Base-by-base conservation (phyloP, 2,797 vertebrate genomes). In the Esox lucius region DNA sequence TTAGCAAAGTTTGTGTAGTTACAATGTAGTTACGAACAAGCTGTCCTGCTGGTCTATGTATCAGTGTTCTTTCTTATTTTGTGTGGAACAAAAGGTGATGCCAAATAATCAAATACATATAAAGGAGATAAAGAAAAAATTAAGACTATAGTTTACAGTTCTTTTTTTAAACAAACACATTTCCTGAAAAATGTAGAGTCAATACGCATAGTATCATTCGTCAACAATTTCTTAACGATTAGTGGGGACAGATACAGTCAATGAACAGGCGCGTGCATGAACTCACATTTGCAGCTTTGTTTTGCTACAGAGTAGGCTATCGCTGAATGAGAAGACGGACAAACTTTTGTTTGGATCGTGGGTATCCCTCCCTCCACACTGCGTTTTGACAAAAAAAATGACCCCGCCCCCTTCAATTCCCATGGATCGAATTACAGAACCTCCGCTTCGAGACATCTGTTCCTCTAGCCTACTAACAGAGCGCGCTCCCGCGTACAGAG, bases 371-470 rank as follows among this genome's bases (percentile, higher is more conserved):
- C 73, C 61, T 31, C 83, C 53, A 64, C 65, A 66, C 74, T 56
- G 59, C 68, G 79, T 61, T 61, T 73, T 65, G 75, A 83, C 86
- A 67, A 72, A 77, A 77, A 75, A 71, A 70, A 70, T 71, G 88
- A 82, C 88, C 88, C 89, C 72, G 78, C 90, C 93, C 89, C 91
- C 82, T 88, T 86, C 86, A 88, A 91, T 91, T 92, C 91, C 91
- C 91, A 90, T 89, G 88, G 90, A 92, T 95, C 91, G 83, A 87
- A 73, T 94, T 93, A 91, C 93, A 71, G 80, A 88, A 86, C 77
- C 85, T 87, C 74, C 81, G 74, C 65, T 83, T 77, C 82, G 56
- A 77, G 90, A 87, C 91, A 87, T 91, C 91, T 87, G 91, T 87
- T 88, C 80, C 74, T 56, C 78, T n/a, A 79, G 72, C 42, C 80